A percentile compares a stretch with the other conserved stretches of the same genome.
Evolutionary conservation across 2,113 vertebrate genomes (phyloP).

Genomic region (Nibea coibor): DNA sequence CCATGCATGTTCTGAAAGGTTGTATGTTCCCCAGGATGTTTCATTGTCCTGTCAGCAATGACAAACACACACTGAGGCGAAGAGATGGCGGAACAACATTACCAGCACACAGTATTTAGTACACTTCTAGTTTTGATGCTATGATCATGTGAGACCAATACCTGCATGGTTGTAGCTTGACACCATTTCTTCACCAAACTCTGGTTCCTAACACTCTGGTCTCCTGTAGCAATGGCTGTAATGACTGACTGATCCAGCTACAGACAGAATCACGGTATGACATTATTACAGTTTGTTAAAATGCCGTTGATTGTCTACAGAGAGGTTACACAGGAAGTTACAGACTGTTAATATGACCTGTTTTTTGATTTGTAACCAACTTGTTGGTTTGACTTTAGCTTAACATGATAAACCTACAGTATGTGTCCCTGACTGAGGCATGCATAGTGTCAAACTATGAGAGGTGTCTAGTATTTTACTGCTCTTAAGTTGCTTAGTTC

Average conservation of each 20-base stretch:
- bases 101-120: background rate
- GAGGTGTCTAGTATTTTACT: background rate
- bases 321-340: background rate
- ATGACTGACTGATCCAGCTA: slow-evolving; percentile 89
- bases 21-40: slow-evolving; percentile 41
- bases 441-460: background rate
- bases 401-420: background rate
- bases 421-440: background rate
- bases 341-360: too few species aligned
- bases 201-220: slow-evolving; percentile 85
- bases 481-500: background rate
- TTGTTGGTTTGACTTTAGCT: background rate
- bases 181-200: slow-evolving; percentile 90
- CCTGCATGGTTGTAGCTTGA: slow-evolving; percentile 76
- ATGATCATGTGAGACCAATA: slow-evolving; percentile 38
- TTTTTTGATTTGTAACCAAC: too few species aligned
- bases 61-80: slow-evolving; percentile 4
- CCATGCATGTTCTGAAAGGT: slow-evolving; percentile 40
- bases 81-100: background rate
- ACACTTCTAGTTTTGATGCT: background rate
- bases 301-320: background rate
- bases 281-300: background rate
- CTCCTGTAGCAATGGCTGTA: slow-evolving; percentile 85
- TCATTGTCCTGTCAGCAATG: slow-evolving; percentile 45
- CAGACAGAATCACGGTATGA: background rate